Conservation (phyloP, 35 echinoderm and acorn worm species). For the Nesometra sesokonis region DNA sequence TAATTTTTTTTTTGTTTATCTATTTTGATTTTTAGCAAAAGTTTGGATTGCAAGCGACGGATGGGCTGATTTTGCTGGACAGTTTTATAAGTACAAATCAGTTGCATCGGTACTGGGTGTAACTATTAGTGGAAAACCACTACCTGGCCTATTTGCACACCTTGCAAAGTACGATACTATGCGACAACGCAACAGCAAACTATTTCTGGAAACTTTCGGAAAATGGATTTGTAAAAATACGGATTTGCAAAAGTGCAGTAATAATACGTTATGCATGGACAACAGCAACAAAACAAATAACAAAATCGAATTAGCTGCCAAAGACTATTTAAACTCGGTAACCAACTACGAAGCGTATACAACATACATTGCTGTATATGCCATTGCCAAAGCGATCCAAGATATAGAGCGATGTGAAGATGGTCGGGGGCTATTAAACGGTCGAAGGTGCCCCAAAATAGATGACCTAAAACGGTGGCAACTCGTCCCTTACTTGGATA, state of each 20-base stretch:
- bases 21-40: background rate
- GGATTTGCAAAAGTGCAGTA: conserved; percentile 28
- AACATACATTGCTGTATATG: conserved; percentile 62
- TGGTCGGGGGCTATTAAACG: conserved; percentile 22
- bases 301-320: conserved; percentile 21
- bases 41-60: background rate
- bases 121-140: background rate
- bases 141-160: background rate
- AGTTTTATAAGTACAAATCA: background rate
- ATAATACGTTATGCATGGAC: background rate
- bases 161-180: background rate
- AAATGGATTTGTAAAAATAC: conserved; percentile 44
- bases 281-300: background rate
- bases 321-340: background rate
- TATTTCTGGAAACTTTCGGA: background rate
- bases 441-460: conserved; percentile 30
- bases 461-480: conserved; percentile 49
- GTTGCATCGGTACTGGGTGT: background rate
- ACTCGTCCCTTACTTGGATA: conserved; percentile 50
- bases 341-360: conserved; percentile 19
- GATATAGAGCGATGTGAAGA: conserved; percentile 37
- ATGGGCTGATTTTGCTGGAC: background rate
- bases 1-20: too few relatives aligned
- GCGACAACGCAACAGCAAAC: background rate
- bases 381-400: conserved; percentile 40